phyloP scores from a whole-genome alignment of 2,888 invertebrate species.

The Hypomecis punctinalis region DNA sequence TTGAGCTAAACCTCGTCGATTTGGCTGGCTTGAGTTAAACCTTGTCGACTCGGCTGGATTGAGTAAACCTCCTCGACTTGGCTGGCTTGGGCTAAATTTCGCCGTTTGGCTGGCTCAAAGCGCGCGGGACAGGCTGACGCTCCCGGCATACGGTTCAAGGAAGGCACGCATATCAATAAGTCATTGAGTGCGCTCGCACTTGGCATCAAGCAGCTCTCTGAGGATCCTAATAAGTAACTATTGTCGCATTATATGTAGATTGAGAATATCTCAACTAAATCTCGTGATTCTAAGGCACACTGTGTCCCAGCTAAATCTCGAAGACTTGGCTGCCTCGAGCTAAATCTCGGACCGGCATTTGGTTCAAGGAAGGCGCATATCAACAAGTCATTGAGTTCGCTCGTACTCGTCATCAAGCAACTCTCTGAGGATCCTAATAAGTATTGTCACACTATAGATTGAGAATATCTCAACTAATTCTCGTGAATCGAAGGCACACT shows the following conservation, averaged over 20 bases:
- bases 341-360: conserved; percentile 85
- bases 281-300: conserved; percentile 96
- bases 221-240: conserved; percentile 78
- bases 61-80: conserved; percentile 93
- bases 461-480: conserved; percentile 91
- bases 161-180: conserved; percentile 94
- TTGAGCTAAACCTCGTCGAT: conserved; percentile 92
- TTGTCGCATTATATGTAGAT: conserved; percentile 74
- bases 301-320: conserved; percentile 94
- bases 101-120: conserved; percentile 92
- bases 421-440: conserved; percentile 87
- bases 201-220: conserved; percentile 93
- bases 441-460: conserved; percentile 81
- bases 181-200: conserved; percentile 89
- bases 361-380: conserved; percentile 94
- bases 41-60: conserved; percentile 86
- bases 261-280: conserved; percentile 92
- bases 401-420: conserved; percentile 93
- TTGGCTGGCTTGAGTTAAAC: conserved; percentile 80
- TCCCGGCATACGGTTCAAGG: conserved; percentile 90
- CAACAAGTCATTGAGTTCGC: conserved; percentile 89
- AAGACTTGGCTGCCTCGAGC: conserved; percentile 78
- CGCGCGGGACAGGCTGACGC: conserved; percentile 92
- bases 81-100: conserved; percentile 68
- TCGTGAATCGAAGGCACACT: conserved; percentile 96